phyloP scores from a whole-genome alignment of 2,888 invertebrate genomes.

The Dyspetes luteomarginatus region DNA sequence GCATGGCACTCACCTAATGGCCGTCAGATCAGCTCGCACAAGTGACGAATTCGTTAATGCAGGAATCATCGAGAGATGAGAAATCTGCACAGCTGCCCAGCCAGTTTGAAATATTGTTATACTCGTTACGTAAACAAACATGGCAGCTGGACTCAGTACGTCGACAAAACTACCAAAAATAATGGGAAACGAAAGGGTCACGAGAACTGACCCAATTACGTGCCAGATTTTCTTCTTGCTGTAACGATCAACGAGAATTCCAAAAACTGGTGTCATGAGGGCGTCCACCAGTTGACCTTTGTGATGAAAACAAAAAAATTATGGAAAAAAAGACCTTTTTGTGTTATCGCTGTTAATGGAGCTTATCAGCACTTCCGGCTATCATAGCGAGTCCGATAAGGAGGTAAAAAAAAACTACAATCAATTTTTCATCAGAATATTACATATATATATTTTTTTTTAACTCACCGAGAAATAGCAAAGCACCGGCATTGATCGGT shows the following conservation, averaged over 20 bases:
- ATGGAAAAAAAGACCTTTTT: constrained; percentile 3
- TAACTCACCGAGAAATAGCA: constrained; percentile 78
- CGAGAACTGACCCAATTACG: constrained; percentile 86
- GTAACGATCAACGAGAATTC: constrained; percentile 91
- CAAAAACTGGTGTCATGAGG: constrained; percentile 89
- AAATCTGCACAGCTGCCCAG: constrained; percentile 97
- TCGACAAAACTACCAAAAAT: constrained; percentile 80
- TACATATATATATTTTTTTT: constrained; percentile 2
- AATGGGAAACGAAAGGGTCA: constrained; percentile 78
- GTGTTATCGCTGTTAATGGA: too few relatives aligned
- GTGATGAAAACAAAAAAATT: constrained; percentile 4
- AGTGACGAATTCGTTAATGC: constrained; percentile 89
- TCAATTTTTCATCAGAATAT: not conserved
- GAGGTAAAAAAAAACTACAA: not conserved
- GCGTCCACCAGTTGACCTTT: constrained; percentile 81
- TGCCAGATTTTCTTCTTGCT: constrained; percentile 94
- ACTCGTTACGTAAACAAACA: constrained; percentile 82
- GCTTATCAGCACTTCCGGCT: constrained; percentile 7
- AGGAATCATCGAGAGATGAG: constrained; percentile 96
- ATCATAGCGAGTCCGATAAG: constrained; percentile 7
- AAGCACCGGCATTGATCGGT: constrained; percentile 79
- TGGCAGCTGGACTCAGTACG: constrained; percentile 59
- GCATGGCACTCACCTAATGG: constrained; percentile 88
- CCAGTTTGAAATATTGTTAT: constrained; percentile 95
- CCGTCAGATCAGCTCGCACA: constrained; percentile 91